Percentiles rank a stretch among this genome's conserved stretches.
Evolutionary conservation across 2,888 invertebrate genomes (phyloP).

Genomic region (Choristoneura rosaceana): DNA sequence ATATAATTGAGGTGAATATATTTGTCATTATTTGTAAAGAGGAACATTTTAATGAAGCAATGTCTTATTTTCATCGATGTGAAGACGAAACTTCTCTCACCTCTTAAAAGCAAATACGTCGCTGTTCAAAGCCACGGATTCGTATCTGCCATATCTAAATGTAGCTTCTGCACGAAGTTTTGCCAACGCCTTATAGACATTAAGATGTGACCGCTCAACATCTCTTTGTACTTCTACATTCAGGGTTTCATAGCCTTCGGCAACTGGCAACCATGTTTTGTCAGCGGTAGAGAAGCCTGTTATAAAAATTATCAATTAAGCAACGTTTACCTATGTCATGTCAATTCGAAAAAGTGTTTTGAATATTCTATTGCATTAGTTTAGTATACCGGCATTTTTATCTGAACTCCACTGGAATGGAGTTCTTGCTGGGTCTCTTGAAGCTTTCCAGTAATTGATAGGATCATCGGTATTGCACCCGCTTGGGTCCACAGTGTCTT

Average conservation of each 20-base stretch:
- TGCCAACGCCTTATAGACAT: slow-evolving; percentile 86
- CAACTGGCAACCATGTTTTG: slow-evolving; percentile 89
- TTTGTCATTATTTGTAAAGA: too few relatives aligned
- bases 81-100: slow-evolving; percentile 60
- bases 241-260: slow-evolving; percentile 83
- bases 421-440: slow-evolving; percentile 91
- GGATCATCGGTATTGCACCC: slow-evolving; percentile 84
- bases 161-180: slow-evolving; percentile 81
- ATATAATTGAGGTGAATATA: too few relatives aligned
- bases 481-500: slow-evolving; percentile 86
- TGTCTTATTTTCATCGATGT: background rate
- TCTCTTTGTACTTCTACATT: slow-evolving; percentile 85
- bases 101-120: slow-evolving; percentile 85
- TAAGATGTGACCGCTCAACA: slow-evolving; percentile 84
- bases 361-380: background rate
- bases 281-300: slow-evolving; percentile 84
- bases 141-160: slow-evolving; percentile 82
- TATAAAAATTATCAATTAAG: slow-evolving; percentile 17
- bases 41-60: too few relatives aligned
- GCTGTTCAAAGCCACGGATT: slow-evolving; percentile 81
- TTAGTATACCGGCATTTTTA: slow-evolving; percentile 83
- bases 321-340: background rate
- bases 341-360: background rate
- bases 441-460: slow-evolving; percentile 82
- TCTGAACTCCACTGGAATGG: slow-evolving; percentile 92